Evolutionary conservation across 2,113 vertebrate species (phyloP).

Genomic region (Tachycineta bicolor): DNA sequence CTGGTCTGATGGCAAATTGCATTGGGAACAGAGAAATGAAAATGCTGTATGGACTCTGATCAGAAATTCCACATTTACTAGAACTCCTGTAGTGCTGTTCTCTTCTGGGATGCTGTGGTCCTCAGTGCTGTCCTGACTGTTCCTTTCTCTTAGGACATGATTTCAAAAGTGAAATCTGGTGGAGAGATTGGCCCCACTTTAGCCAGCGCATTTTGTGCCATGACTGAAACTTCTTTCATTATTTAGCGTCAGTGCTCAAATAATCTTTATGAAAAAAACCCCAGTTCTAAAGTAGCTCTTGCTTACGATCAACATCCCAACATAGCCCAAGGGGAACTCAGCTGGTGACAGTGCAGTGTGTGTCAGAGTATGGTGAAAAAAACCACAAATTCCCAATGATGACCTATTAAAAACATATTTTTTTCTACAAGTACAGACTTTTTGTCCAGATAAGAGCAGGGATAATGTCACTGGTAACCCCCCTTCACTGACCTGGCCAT

Average conservation of each 20-base stretch:
- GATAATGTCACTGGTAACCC: background rate
- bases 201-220: background rate
- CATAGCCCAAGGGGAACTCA: background rate
- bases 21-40: slow-evolving; percentile 7
- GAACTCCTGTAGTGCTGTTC: background rate
- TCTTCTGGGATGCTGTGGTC: background rate
- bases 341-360: background rate
- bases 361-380: background rate
- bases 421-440: background rate
- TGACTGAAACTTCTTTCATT: background rate
- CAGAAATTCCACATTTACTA: slow-evolving; percentile 23
- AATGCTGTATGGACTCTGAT: background rate
- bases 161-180: background rate
- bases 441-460: background rate
- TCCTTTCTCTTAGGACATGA: background rate
- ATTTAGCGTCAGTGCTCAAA: background rate
- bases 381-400: accelerated
- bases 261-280: background rate
- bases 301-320: background rate
- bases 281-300: background rate
- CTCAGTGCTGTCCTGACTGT: background rate
- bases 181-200: background rate
- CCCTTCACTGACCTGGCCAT: background rate
- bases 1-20: slow-evolving; percentile 34
- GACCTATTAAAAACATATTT: background rate